Conservation (phyloP, 2,888 invertebrate genomes). For the Salticus scenicus region DNA sequence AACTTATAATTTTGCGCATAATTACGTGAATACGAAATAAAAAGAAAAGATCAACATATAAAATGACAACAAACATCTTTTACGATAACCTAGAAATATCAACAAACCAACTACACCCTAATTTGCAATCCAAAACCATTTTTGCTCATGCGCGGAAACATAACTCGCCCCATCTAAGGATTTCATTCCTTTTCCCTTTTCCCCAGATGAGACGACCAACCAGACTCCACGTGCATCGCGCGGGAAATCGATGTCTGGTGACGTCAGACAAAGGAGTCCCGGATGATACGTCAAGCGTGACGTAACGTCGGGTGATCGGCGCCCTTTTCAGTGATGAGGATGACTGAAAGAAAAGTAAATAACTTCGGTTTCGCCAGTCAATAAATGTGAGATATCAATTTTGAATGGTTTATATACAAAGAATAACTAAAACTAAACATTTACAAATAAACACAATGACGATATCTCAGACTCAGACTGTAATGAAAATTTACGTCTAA, state of each 20-base stretch:
- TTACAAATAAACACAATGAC: too few relatives aligned
- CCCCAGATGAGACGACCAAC: slow-evolving; percentile 53
- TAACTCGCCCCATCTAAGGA: background rate
- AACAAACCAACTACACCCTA: background rate
- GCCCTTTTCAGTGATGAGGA: background rate
- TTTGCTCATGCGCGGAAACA: background rate
- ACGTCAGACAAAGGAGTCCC: slow-evolving; percentile 32
- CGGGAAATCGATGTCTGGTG: slow-evolving; percentile 60
- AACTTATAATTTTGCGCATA: too few relatives aligned
- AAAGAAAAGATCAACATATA: background rate
- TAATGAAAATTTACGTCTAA: too few relatives aligned
- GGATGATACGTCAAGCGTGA: slow-evolving; percentile 37
- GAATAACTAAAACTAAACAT: background rate
- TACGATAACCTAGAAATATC: background rate
- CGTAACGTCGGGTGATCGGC: slow-evolving; percentile 41
- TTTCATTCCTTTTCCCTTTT: slow-evolving; percentile 23
- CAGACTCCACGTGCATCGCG: slow-evolving; percentile 63
- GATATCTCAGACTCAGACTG: too few relatives aligned
- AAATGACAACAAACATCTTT: background rate
- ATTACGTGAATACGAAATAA: too few relatives aligned
- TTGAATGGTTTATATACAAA: background rate
- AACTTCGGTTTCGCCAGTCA: background rate
- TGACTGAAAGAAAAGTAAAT: background rate
- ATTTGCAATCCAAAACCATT: slow-evolving; percentile 1
- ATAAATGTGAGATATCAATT: background rate